Evolutionary conservation across 2,797 vertebrate genomes (phyloP).

Genomic region (Taenioides sp.): DNA sequence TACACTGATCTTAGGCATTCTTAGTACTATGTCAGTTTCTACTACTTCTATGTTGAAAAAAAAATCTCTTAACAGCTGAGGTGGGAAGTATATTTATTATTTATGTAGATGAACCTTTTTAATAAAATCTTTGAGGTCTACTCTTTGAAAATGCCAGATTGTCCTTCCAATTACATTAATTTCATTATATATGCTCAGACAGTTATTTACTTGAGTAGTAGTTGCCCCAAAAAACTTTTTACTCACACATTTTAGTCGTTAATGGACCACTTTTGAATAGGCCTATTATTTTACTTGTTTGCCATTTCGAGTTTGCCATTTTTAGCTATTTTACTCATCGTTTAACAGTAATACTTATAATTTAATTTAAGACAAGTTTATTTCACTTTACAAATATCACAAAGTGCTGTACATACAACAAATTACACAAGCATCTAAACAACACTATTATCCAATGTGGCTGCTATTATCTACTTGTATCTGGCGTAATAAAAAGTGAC

Average conservation of each 20-base stretch:
- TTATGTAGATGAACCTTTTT: neutral
- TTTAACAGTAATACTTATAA: neutral
- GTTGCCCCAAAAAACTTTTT: neutral
- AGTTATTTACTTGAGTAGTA: neutral
- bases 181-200: no score
- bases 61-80: neutral
- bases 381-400: conserved; percentile 63
- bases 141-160: no score
- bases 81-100: neutral
- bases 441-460: conserved; percentile 46
- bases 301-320: no score
- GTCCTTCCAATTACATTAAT: no score
- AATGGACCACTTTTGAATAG: no score
- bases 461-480: conserved; percentile 50
- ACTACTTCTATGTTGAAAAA: neutral
- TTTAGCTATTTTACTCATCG: neutral
- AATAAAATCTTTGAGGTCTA: no score
- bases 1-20: neutral
- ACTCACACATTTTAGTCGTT: neutral
- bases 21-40: no score
- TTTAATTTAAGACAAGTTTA: conserved; percentile 68
- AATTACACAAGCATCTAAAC: conserved; percentile 50
- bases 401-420: conserved; percentile 59
- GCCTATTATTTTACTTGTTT: no score
- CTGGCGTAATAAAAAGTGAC: conserved; percentile 35